phyloP scores from a whole-genome alignment of 2,113 vertebrate genomes.

The Petaurus breviceps region DNA sequence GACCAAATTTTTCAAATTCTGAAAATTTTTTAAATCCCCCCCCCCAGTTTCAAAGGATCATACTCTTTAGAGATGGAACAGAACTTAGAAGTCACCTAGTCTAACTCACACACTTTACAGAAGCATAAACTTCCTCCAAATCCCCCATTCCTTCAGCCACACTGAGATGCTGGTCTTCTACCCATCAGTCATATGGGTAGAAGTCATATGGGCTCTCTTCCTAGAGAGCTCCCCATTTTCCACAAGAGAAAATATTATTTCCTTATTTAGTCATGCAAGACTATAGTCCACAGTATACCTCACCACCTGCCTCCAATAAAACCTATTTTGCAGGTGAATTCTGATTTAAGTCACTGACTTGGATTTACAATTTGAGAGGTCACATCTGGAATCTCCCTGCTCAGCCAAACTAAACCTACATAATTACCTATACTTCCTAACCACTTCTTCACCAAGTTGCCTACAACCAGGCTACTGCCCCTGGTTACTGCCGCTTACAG shows the following conservation, averaged over 20 bases:
- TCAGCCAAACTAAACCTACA: background rate
- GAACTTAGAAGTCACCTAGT: background rate
- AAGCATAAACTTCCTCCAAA: background rate
- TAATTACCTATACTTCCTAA: background rate
- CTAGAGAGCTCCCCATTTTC: background rate
- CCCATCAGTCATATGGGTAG: too few species aligned
- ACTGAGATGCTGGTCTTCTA: background rate
- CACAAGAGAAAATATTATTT: background rate
- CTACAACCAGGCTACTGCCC: background rate
- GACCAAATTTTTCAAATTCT: background rate
- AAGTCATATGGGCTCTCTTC: too few species aligned
- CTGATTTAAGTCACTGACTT: background rate
- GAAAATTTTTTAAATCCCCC: background rate
- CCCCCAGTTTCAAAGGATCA: background rate
- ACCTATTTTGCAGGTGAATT: background rate
- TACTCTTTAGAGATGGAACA: background rate
- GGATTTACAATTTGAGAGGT: background rate
- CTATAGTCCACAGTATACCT: background rate
- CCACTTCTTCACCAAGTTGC: background rate
- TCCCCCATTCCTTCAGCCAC: background rate
- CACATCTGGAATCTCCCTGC: background rate
- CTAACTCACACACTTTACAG: background rate
- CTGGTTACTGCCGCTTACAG: background rate
- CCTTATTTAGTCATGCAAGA: background rate
- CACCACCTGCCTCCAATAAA: background rate